Conservation (phyloP, 1,140 invertebrate genomes). For the Hydropsyche tenuis region DNA sequence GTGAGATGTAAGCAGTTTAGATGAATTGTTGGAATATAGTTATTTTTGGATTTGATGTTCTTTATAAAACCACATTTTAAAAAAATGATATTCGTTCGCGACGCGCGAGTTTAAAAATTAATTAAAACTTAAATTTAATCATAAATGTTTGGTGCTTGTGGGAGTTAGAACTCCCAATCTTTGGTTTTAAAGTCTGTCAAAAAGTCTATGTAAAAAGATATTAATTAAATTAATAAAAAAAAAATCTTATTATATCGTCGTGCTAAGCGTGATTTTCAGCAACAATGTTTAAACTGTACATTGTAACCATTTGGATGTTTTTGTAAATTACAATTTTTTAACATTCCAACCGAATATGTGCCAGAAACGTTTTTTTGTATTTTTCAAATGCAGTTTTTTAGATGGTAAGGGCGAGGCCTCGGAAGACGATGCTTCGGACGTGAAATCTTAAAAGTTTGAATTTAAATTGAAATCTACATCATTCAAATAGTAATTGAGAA, state of each 20-base stretch:
- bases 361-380: constrained; percentile 59
- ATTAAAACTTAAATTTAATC: constrained; percentile 41
- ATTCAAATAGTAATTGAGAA: constrained; percentile 47
- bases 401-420: constrained; percentile 34
- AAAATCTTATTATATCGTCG: constrained; percentile 40
- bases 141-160: constrained; percentile 50
- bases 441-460: constrained; percentile 17
- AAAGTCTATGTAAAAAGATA: constrained; percentile 47
- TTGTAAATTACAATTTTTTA: constrained; percentile 52
- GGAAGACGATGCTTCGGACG: constrained; percentile 6
- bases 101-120: constrained; percentile 33
- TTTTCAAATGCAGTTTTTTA: constrained; percentile 49
- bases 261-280: constrained; percentile 38
- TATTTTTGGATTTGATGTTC: constrained; percentile 51
- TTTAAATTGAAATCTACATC: constrained; percentile 42
- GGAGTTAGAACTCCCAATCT: constrained; percentile 48
- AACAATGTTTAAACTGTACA: constrained; percentile 47
- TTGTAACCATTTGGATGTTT: constrained; percentile 43
- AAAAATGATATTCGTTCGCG: constrained; percentile 43
- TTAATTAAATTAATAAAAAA: constrained; percentile 46
- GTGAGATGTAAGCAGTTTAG: constrained; percentile 56
- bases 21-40: constrained; percentile 56
- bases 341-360: constrained; percentile 62
- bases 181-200: constrained; percentile 43
- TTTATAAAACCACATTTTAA: constrained; percentile 26